phyloP scores from a whole-genome alignment of 2,888 invertebrate species.

The Petrolisthes cinctipes region DNA sequence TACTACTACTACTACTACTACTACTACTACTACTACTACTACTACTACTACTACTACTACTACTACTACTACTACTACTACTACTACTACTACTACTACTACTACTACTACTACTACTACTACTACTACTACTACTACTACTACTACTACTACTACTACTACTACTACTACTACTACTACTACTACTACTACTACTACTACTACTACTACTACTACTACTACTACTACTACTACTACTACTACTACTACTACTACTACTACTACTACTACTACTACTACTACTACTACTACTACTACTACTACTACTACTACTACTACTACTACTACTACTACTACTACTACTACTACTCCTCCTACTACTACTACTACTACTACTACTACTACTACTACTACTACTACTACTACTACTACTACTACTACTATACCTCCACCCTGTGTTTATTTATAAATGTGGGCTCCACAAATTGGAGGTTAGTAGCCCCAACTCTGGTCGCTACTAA shows the following conservation, averaged over 20 bases:
- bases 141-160: slow-evolving; percentile 31
- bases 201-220: slow-evolving; percentile 31
- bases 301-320: slow-evolving; percentile 24
- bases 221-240: slow-evolving; percentile 27
- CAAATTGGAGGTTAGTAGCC: no score
- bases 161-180: slow-evolving; percentile 24
- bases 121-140: slow-evolving; percentile 31
- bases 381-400: slow-evolving; percentile 22
- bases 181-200: slow-evolving; percentile 23
- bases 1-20: slow-evolving; percentile 27
- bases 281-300: slow-evolving; percentile 30
- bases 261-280: slow-evolving; percentile 24
- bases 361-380: slow-evolving; percentile 27
- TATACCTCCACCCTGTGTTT: background rate
- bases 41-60: slow-evolving; percentile 31
- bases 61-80: slow-evolving; percentile 27
- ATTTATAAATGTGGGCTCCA: no score
- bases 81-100: slow-evolving; percentile 6
- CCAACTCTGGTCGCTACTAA: no score
- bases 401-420: background rate
- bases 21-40: slow-evolving; percentile 24
- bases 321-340: slow-evolving; percentile 28
- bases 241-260: slow-evolving; percentile 17
- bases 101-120: slow-evolving; percentile 29
- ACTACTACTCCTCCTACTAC: slow-evolving; percentile 22